phyloP scores from a whole-genome alignment of 2,797 vertebrate species.

The Eulemur mongoz region DNA sequence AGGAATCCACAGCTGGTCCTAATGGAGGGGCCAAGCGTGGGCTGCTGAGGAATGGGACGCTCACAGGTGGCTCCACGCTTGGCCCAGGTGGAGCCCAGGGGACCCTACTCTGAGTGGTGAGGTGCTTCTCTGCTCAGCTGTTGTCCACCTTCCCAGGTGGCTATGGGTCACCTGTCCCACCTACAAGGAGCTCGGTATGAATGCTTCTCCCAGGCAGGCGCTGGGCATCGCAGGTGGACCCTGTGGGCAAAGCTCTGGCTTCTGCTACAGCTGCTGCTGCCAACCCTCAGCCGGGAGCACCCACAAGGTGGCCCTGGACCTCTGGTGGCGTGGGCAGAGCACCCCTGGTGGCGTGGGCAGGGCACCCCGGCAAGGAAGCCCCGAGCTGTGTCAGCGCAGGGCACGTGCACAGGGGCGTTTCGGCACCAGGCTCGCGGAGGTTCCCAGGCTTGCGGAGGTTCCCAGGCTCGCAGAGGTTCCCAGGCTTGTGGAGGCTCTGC shows the following conservation, averaged over 20 bases:
- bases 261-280: background rate
- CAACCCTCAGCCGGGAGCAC: background rate
- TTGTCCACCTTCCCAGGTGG: background rate
- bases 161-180: background rate
- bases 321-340: background rate
- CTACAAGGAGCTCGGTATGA: background rate
- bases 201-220: background rate
- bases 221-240: background rate
- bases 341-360: too few relatives aligned
- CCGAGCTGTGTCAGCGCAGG: background rate
- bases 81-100: background rate
- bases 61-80: slow-evolving; percentile 33
- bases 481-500: background rate
- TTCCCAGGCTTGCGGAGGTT: background rate
- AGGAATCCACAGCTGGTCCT: slow-evolving; percentile 31
- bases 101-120: accelerated
- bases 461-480: background rate
- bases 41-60: background rate
- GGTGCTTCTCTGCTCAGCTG: background rate
- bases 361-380: background rate
- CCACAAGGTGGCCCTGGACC: background rate
- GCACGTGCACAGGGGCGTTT: background rate
- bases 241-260: background rate
- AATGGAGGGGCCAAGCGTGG: background rate
- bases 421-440: background rate